Percentiles rank a stretch among this genome's conserved stretches.
Evolutionary conservation across 2,888 invertebrate species (phyloP).

Genomic region (Mystacides longicornis): DNA sequence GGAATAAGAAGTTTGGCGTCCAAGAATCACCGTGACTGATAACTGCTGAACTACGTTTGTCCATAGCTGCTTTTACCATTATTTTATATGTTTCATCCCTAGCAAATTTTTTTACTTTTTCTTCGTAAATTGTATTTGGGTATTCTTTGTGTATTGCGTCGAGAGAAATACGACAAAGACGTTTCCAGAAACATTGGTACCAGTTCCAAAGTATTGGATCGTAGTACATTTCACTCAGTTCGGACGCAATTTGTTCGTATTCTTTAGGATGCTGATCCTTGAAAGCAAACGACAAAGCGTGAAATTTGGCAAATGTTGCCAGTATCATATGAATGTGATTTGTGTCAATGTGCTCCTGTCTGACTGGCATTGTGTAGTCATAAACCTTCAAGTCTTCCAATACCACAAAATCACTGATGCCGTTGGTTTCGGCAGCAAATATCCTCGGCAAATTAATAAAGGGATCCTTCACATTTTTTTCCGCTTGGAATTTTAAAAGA

Average conservation of each 20-base stretch:
- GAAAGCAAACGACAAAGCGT: conserved; percentile 53
- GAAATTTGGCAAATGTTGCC: conserved; percentile 50
- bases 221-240: conserved; percentile 52
- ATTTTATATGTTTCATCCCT: conserved; percentile 46
- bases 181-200: conserved; percentile 49
- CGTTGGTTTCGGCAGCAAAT: conserved; percentile 44
- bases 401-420: conserved; percentile 48
- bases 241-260: conserved; percentile 39
- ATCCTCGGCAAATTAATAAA: conserved; percentile 46
- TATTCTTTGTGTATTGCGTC: conserved; percentile 60
- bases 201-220: conserved; percentile 46
- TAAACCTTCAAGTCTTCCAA: conserved; percentile 47
- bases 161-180: conserved; percentile 46
- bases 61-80: conserved; percentile 38
- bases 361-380: conserved; percentile 38
- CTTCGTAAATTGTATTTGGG: conserved; percentile 50
- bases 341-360: conserved; percentile 46
- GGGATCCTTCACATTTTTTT: conserved; percentile 39
- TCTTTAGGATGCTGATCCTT: conserved; percentile 46
- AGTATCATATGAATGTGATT: conserved; percentile 46
- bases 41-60: conserved; percentile 41
- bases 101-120: conserved; percentile 48
- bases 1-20: conserved; percentile 64
- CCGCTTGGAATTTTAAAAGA: conserved; percentile 40
- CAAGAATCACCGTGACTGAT: conserved; percentile 68